A percentile compares a stretch with the other conserved stretches of the same genome.
phyloP scores from a whole-genome alignment of 30 jellyfish, hydroid and myxozoan genomes.

The Cassiopea xamachana region DNA sequence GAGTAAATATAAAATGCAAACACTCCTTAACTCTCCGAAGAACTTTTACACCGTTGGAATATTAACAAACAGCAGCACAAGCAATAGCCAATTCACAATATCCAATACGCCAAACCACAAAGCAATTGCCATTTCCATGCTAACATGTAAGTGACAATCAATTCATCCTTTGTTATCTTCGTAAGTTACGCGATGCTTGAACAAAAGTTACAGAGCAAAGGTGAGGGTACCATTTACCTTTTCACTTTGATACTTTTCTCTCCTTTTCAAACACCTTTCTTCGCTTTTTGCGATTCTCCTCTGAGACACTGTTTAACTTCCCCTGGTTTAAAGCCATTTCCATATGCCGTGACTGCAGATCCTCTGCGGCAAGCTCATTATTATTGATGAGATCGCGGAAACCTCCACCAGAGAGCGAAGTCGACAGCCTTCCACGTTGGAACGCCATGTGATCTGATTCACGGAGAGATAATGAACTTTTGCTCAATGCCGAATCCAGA shows the following conservation, averaged over 20 bases:
- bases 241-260: slow-evolving; percentile 70
- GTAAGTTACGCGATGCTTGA: not conserved
- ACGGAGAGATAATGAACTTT: slow-evolving; percentile 8
- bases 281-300: slow-evolving; percentile 81
- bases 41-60: not conserved
- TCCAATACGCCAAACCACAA: slow-evolving; percentile 3
- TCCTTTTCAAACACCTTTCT: slow-evolving; percentile 80
- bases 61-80: not conserved
- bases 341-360: slow-evolving; percentile 85
- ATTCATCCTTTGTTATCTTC: not conserved
- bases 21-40: not conserved
- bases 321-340: slow-evolving; percentile 94
- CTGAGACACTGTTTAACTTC: slow-evolving; percentile 83
- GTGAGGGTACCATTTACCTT: not conserved
- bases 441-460: slow-evolving; percentile 59
- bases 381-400: slow-evolving; percentile 68
- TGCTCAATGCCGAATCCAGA: slow-evolving; percentile 55
- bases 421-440: slow-evolving; percentile 49
- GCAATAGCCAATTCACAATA: not conserved
- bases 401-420: slow-evolving; percentile 61
- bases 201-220: not conserved
- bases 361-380: slow-evolving; percentile 62
- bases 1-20: not conserved
- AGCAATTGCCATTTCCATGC: not conserved
- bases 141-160: not conserved